Percentiles rank a stretch among this genome's conserved stretches.
Conservation (phyloP, 2,888 invertebrate species). For the Zootermopsis nevadensis region DNA sequence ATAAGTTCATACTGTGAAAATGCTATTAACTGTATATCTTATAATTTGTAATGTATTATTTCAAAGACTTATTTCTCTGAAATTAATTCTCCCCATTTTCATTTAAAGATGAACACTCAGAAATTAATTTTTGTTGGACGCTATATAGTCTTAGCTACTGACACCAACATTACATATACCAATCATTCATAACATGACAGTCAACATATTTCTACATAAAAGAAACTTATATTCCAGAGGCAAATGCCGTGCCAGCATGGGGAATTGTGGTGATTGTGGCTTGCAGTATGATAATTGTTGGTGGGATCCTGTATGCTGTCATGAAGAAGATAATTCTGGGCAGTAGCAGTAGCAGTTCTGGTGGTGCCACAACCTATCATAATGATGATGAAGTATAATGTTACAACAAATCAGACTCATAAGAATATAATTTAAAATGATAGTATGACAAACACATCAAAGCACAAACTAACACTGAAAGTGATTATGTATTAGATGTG, state of each 20-base stretch:
- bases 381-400: slow-evolving; percentile 62
- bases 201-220: too few relatives aligned
- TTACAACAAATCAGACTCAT: background rate
- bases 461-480: background rate
- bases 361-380: background rate
- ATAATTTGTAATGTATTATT: too few relatives aligned
- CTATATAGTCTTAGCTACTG: too few relatives aligned
- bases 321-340: slow-evolving; percentile 77
- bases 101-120: too few relatives aligned
- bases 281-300: slow-evolving; percentile 75
- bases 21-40: too few relatives aligned
- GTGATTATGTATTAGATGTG: background rate
- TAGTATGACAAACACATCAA: background rate
- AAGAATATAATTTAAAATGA: background rate
- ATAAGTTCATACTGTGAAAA: too few relatives aligned
- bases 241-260: slow-evolving; percentile 80
- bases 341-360: background rate
- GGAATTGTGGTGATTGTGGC: slow-evolving; percentile 77
- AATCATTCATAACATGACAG: too few relatives aligned
- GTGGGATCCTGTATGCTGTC: slow-evolving; percentile 74
- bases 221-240: slow-evolving; percentile 32
- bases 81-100: too few relatives aligned
- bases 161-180: too few relatives aligned
- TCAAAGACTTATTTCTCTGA: too few relatives aligned
- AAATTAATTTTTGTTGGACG: too few relatives aligned